Conservation (phyloP, 2,797 vertebrate genomes). For the Thripadectes ignobilis region DNA sequence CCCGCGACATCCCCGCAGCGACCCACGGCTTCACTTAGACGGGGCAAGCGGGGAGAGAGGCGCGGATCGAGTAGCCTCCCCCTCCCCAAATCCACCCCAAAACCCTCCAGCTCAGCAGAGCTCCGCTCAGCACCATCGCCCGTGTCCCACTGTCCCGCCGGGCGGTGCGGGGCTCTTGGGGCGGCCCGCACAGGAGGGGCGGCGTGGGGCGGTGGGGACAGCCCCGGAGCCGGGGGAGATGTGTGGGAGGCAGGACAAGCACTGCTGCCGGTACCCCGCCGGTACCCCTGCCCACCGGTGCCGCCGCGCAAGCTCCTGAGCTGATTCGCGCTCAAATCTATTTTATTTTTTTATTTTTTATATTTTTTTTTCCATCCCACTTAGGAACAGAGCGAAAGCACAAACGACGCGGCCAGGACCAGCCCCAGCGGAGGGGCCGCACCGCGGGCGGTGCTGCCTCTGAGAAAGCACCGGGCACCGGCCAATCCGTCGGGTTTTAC, state of each 20-base stretch:
- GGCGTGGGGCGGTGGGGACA: too few species aligned
- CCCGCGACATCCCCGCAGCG: neutral
- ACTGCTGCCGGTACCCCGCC: neutral
- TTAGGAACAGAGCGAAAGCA: neutral
- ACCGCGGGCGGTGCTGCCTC: neutral
- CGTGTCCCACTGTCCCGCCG: neutral
- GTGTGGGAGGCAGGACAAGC: neutral
- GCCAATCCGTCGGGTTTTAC: neutral
- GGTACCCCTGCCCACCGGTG: neutral
- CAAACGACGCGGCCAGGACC: neutral
- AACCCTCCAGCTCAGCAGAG: neutral
- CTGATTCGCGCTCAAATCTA: neutral
- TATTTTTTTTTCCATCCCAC: neutral
- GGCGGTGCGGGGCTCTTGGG: neutral
- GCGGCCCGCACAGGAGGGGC: neutral
- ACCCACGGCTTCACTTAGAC: neutral
- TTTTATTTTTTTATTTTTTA: neutral
- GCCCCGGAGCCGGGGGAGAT: neutral
- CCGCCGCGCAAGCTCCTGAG: neutral
- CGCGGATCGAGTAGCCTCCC: neutral
- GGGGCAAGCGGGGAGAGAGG: neutral
- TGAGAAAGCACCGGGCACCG: neutral
- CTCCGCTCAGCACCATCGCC: neutral
- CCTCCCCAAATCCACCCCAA: neutral
- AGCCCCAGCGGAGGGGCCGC: neutral